Base-by-base conservation (phyloP, 2,888 invertebrate genomes). In the Andricus quercusramuli region DNA sequence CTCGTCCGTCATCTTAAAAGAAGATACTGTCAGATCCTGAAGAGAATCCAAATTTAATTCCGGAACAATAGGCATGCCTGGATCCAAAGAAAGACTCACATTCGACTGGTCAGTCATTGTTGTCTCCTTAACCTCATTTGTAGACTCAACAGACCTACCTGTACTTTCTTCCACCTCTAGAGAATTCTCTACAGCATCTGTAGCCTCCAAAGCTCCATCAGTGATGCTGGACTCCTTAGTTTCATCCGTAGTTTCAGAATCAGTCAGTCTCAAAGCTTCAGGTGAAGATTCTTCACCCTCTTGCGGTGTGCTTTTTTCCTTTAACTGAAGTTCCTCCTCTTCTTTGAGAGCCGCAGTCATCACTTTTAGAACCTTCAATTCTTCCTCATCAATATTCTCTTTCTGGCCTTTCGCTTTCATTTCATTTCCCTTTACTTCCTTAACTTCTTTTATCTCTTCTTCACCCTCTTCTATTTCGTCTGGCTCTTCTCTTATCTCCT, bases 11-110 rank as follows among this genome's bases (percentile, higher is more conserved):
- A 89, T 89, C 82, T 89, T 85, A 62, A 90, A 89, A 0, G 91
- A 91, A 0, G 91, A 91, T 13, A 90, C 86, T 1, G 92, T 91
- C 9, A 87, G 83, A 78, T 92, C 92, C 32, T 90, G 90, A 20
- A 92, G 85, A 20, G 91, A 90, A 78, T 92, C 90, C 25, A 92
- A 83, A 80, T 92, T 91, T 74, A 92, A 80, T 78, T 92, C 92
- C 0, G 92, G 92, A 0, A 92, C 89, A 41, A 87, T 83, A 0
- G 92, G 92, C 47, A 85, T 83, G 0, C 77, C 82, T 0, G 86
- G 85, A 76, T 89, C 90, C 44, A 86, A 64, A 0, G 89, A 89
- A 25, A 88, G 66, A 70, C 86, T 86, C 6, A 82, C 78, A 17
- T 65, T 62, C 2, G 83, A 83, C 13, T 47, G 64, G 64, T 85